Evolutionary conservation across 2,113 vertebrate genomes (phyloP).

Genomic region (Blennius ocellaris): DNA sequence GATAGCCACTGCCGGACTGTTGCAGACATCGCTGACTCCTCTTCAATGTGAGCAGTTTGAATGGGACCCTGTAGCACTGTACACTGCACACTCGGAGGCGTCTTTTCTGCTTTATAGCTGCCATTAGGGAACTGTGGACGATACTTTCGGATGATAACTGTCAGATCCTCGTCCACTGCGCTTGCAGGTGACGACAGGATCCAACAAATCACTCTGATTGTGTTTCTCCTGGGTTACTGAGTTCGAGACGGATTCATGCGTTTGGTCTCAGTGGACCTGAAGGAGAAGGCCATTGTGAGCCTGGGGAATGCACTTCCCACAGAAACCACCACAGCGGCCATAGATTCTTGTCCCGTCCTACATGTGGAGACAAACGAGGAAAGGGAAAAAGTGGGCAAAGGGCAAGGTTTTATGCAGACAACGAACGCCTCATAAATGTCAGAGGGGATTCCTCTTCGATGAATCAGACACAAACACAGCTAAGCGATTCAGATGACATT

Average conservation of each 20-base stretch:
- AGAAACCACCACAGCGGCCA: constrained; percentile 96
- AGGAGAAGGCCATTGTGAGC: constrained; percentile 87
- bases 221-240: constrained; percentile 21
- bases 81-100: constrained; percentile 5
- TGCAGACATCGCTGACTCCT: constrained; percentile 22
- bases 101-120: constrained; percentile 65
- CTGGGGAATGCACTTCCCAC: constrained; percentile 95
- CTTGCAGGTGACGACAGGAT: constrained; percentile 32
- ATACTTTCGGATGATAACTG: constrained; percentile 27
- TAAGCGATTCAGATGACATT: constrained; percentile 31
- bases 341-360: constrained; percentile 95
- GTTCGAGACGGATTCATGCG: constrained; percentile 37
- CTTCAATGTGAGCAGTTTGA: constrained; percentile 40
- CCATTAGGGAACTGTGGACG: constrained; percentile 54
- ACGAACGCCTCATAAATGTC: constrained; percentile 54
- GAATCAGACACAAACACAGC: constrained; percentile 51
- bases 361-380: constrained; percentile 43
- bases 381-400: constrained; percentile 52
- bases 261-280: constrained; percentile 84
- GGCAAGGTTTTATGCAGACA: constrained; percentile 41
- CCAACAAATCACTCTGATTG: constrained; percentile 40
- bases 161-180: constrained; percentile 19
- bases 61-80: constrained; percentile 21
- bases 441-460: constrained; percentile 57
- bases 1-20: constrained; percentile 32